Conservation (phyloP, 2,888 invertebrate genomes). For the Caenorhabditis sp. region DNA sequence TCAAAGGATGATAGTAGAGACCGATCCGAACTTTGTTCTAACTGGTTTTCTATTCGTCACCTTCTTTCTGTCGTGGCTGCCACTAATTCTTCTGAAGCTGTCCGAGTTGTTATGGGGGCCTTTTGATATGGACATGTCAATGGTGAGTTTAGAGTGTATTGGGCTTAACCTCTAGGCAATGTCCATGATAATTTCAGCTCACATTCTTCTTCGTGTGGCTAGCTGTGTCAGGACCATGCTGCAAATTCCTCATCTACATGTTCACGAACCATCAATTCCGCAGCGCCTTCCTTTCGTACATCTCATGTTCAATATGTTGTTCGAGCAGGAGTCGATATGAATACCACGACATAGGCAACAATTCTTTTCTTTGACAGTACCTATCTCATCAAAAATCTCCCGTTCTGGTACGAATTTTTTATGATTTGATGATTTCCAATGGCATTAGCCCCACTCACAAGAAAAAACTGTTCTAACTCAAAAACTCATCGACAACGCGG, state of each 20-base stretch:
- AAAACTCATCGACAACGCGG: neutral
- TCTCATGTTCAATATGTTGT: constrained; percentile 59
- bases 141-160: constrained; percentile 47
- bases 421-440: neutral
- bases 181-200: constrained; percentile 54
- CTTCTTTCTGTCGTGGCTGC: constrained; percentile 91
- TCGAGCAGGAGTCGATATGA: constrained; percentile 58
- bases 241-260: constrained; percentile 93
- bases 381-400: neutral
- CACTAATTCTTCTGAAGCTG: constrained; percentile 64
- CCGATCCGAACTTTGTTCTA: constrained; percentile 95
- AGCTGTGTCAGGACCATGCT: constrained; percentile 93
- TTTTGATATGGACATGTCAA: constrained; percentile 60
- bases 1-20: constrained; percentile 91
- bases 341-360: constrained; percentile 66
- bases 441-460: neutral
- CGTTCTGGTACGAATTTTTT: neutral
- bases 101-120: constrained; percentile 54
- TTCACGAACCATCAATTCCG: constrained; percentile 91
- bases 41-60: constrained; percentile 92
- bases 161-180: neutral
- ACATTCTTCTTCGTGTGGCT: constrained; percentile 87
- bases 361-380: constrained; percentile 53
- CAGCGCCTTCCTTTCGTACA: constrained; percentile 48
- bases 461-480: neutral